Evolutionary conservation across 2,888 invertebrate genomes (phyloP).

Genomic region (Stenolophus ochropezus): DNA sequence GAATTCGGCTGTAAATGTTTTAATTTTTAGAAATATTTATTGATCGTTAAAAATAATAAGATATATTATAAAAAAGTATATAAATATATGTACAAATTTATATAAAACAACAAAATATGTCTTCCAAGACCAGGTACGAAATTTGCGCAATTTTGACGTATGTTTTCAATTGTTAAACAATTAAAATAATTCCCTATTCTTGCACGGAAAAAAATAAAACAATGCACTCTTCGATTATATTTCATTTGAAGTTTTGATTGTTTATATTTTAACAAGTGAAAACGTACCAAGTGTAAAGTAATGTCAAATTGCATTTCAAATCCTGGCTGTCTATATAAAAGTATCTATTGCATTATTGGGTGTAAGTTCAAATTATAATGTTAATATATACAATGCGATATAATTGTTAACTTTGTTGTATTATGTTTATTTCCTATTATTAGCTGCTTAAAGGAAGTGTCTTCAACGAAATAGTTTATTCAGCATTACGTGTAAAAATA

Average conservation of each 20-base stretch:
- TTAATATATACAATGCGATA: constrained; percentile 46
- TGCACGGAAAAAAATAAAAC: constrained; percentile 24
- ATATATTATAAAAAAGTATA: constrained; percentile 45
- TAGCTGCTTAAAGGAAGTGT: constrained; percentile 59
- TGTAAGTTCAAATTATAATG: constrained; percentile 49
- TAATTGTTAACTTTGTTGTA: constrained; percentile 51
- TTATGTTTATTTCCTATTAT: constrained; percentile 46
- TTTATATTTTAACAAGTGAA: constrained; percentile 28
- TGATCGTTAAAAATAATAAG: constrained; percentile 40
- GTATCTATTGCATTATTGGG: constrained; percentile 45
- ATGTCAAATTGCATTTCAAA: constrained; percentile 26
- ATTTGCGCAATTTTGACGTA: constrained; percentile 3
- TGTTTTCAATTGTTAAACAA: constrained; percentile 10
- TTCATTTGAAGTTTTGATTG: background rate
- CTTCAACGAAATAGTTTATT: constrained; percentile 59
- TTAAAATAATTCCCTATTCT: background rate
- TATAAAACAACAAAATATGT: constrained; percentile 56
- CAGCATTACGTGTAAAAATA: constrained; percentile 49
- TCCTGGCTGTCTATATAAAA: constrained; percentile 45
- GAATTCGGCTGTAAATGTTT: constrained; percentile 49
- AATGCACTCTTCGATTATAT: constrained; percentile 10
- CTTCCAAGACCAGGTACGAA: constrained; percentile 49
- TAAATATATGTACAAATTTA: constrained; percentile 51
- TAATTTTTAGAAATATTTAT: constrained; percentile 49
- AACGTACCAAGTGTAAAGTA: constrained; percentile 7